Conservation (phyloP, 2,113 vertebrate genomes). For the Lonchura striata region DNA sequence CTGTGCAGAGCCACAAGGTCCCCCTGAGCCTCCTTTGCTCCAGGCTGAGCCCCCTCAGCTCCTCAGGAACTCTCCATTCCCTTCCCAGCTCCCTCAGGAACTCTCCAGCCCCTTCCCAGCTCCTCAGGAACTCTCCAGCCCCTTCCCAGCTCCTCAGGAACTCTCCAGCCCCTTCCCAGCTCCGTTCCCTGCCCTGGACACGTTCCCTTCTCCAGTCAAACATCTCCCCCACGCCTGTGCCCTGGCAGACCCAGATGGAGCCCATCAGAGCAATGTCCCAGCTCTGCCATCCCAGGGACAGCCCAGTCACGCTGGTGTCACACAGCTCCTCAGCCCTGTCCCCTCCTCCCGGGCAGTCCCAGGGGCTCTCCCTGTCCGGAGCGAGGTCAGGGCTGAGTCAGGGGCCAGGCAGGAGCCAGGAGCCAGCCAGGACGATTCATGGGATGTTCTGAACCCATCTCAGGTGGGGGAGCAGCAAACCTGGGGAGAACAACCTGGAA, state of each 20-base stretch:
- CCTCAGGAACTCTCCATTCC: not conserved
- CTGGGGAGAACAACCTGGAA: not conserved
- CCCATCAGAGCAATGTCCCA: not conserved
- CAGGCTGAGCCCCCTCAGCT: not conserved
- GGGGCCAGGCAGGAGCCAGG: not conserved
- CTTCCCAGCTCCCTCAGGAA: not conserved
- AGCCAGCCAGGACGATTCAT: not conserved
- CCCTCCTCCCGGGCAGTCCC: not conserved
- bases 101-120: not conserved
- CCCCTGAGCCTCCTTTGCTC: not conserved
- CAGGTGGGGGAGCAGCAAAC: fast-evolving
- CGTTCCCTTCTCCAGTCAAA: not conserved
- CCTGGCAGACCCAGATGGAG: fast-evolving
- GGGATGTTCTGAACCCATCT: fast-evolving
- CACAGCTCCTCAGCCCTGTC: not conserved
- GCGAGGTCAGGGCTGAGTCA: not conserved
- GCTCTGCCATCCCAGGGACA: fast-evolving
- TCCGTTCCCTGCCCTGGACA: fast-evolving
- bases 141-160: not conserved
- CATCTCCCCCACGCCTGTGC: not conserved
- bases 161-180: not conserved
- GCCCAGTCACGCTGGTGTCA: fast-evolving
- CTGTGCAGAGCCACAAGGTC: not conserved
- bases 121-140: not conserved
- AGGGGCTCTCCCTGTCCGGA: not conserved